Evolutionary conservation across 2,888 invertebrate species (phyloP), one percentile per base, ranked within the genome.

Genomic region (Rhopalosiphum nymphaeae): DNA sequence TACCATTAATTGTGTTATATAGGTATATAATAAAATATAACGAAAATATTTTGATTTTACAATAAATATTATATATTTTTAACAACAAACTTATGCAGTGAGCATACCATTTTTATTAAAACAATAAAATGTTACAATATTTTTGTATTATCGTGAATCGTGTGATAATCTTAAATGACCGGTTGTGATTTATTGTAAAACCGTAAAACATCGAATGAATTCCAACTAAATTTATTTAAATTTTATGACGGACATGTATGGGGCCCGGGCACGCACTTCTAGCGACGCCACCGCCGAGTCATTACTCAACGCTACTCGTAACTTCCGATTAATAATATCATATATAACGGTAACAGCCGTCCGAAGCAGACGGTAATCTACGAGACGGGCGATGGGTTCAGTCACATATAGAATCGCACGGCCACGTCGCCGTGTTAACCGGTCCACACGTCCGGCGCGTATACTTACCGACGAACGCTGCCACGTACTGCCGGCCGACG

Each of bases 401-500:
- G 49, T 49, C 10, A 49, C 10, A 46, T 46, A 7, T 46, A 46
- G 44, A 46, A 46, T 46, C 44, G 44, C 44, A 46, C 9, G 7
- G 44, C 44, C 44, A 46, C 44, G 44, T 7, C 44, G 44, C 44
- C 9, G 44, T 46, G 4, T 3, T 16, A 53, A 53, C 49, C 49
- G 49, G 16, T 53, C 49, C 11, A 13, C 49, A 49, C 49, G 49
- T 11, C 49, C 49, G 49, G 11, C 29, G 11, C 49, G 5, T 16
- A 29, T 49, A 90, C 93, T 91, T 53, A 94, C 93, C 90, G 90
- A 91, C 49, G 49, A 94, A 94, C 0, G 93, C 90, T 36, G 93
- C 93, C 89, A 86, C 90, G 90, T 94, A 94, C 49, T 94, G 93
- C 16, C 93, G 93, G 49, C 93, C 93, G 56, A 90, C 93, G 86